Percentiles rank a stretch among this genome's conserved stretches.
These are phyloP conservation scores for Fistularia tabacaria DNA, from an alignment of 2,797 vertebrate genomes.

Conservation along the genomic window DNA sequence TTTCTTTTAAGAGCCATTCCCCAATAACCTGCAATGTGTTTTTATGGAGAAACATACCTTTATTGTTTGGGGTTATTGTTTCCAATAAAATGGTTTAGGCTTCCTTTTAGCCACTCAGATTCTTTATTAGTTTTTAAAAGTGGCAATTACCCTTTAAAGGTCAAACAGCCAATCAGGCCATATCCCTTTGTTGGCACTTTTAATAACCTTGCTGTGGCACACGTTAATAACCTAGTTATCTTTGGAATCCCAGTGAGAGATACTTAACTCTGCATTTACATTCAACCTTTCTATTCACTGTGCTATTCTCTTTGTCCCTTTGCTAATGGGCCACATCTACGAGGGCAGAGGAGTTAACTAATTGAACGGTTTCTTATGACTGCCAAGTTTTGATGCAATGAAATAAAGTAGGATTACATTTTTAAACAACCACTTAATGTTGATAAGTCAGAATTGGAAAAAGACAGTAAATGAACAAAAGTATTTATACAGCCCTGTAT, in stretches of 20 bases:
- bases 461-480: too few species aligned
- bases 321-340: too few species aligned
- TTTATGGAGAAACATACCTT: slow-evolving; percentile 69
- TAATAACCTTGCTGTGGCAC: slow-evolving; percentile 58
- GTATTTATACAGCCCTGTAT: slow-evolving; percentile 33
- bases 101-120: slow-evolving; percentile 54
- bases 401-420: too few species aligned
- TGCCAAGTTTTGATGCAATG: too few species aligned
- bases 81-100: slow-evolving; percentile 62
- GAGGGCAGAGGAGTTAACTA: too few species aligned
- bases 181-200: slow-evolving; percentile 56
- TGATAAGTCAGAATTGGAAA: too few species aligned
- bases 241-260: slow-evolving; percentile 28
- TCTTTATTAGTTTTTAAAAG: slow-evolving; percentile 73
- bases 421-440: too few species aligned
- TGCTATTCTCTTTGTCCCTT: too few species aligned
- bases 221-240: slow-evolving; percentile 40
- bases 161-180: slow-evolving; percentile 72
- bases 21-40: slow-evolving; percentile 48
- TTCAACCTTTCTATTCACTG: slow-evolving; percentile 14
- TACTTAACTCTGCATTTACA: slow-evolving; percentile 37
- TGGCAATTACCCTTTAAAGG: slow-evolving; percentile 80
- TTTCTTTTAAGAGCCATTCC: slow-evolving; percentile 55
- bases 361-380: too few species aligned
- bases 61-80: slow-evolving; percentile 69